Evolutionary conservation across 2,113 vertebrate species (phyloP).

Genomic region (Phaethornis superciliosus): DNA sequence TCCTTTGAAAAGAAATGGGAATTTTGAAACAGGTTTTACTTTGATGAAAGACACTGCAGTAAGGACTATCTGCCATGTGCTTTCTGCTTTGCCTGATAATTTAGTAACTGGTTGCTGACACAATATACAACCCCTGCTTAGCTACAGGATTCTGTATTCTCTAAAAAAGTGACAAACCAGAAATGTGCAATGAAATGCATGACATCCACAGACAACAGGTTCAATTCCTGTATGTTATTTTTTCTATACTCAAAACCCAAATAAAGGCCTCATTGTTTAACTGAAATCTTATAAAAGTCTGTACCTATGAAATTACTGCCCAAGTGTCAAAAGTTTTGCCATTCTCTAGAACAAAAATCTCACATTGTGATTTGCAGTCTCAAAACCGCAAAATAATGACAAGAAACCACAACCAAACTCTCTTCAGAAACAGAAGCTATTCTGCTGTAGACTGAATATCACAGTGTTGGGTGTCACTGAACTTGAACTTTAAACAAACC

Average conservation of each 20-base stretch:
- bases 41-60: not conserved
- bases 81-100: not conserved
- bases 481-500: not conserved
- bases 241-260: not conserved
- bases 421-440: not conserved
- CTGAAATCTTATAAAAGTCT: not conserved
- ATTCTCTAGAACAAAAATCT: not conserved
- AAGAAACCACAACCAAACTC: not conserved
- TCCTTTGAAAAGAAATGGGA: not conserved
- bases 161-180: not conserved
- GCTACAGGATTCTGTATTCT: not conserved
- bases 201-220: not conserved
- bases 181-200: not conserved
- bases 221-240: not conserved
- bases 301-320: not conserved
- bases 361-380: not conserved
- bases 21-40: not conserved
- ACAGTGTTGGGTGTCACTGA: not conserved
- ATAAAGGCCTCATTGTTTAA: not conserved
- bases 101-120: not conserved
- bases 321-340: not conserved
- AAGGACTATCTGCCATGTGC: not conserved
- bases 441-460: not conserved
- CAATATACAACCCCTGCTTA: not conserved
- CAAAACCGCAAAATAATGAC: not conserved